Evolutionary conservation across 2,113 vertebrate genomes (phyloP).

Genomic region (Garra rufa): DNA sequence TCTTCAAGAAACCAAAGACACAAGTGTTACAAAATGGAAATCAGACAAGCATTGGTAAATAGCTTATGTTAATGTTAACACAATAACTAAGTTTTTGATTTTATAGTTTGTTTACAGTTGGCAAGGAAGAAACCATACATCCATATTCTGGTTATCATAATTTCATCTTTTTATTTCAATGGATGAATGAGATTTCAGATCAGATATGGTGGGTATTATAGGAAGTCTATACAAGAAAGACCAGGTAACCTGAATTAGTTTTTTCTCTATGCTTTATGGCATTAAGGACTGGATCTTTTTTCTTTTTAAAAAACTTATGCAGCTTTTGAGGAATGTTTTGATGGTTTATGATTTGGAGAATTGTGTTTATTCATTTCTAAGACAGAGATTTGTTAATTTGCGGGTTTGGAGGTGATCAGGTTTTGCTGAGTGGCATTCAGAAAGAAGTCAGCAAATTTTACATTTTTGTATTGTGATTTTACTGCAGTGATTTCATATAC

Average conservation of each 20-base stretch:
- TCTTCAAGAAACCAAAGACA: conserved; percentile 2
- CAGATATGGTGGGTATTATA: too few relatives aligned
- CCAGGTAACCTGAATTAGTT: too few relatives aligned
- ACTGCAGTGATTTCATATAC: not conserved
- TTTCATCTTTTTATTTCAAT: not conserved
- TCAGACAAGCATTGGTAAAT: not conserved
- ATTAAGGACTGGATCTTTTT: not conserved
- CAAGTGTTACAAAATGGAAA: not conserved
- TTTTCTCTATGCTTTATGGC: not conserved
- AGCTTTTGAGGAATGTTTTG: not conserved
- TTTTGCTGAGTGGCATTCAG: not conserved
- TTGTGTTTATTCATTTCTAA: not conserved
- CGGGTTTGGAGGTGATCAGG: not conserved
- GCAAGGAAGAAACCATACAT: not conserved
- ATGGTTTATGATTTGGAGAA: not conserved
- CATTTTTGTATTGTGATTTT: conserved; percentile 13
- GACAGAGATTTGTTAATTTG: too few relatives aligned
- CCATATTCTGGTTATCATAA: not conserved
- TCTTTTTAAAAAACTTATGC: not conserved
- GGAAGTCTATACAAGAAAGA: too few relatives aligned
- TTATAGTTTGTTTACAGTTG: not conserved
- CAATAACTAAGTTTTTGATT: not conserved
- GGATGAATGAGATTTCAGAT: not conserved
- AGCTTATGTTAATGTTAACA: not conserved
- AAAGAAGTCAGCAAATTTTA: conserved; percentile 9